Percentiles rank a stretch among this genome's conserved stretches.
Conservation (phyloP, 2,888 invertebrate species). For the Tachina grossa region DNA sequence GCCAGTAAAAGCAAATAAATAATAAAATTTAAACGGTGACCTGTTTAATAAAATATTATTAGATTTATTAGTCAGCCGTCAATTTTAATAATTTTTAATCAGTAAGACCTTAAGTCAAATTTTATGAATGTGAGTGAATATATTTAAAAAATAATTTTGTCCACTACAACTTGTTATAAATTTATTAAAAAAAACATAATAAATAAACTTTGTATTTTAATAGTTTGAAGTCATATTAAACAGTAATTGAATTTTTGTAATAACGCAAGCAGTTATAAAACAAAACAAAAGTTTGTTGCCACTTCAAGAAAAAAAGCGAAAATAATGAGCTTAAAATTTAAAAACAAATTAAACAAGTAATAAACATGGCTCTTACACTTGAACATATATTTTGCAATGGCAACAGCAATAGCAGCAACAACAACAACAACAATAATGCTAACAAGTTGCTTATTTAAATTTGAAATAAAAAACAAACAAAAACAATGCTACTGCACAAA, state of each 20-base stretch:
- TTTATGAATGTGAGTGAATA: too few species aligned
- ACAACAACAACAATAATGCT: conserved; percentile 9
- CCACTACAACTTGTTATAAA: too few species aligned
- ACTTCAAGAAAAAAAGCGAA: conserved; percentile 41
- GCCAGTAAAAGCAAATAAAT: too few species aligned
- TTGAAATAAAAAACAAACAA: conserved; percentile 54
- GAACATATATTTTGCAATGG: conserved; percentile 12
- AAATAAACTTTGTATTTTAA: conserved; percentile 10
- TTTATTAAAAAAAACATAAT: background rate
- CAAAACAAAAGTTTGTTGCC: conserved; percentile 57
- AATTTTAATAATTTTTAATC: too few species aligned
- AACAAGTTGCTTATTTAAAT: conserved; percentile 56
- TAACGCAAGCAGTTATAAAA: background rate
- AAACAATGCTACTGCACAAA: conserved; percentile 28
- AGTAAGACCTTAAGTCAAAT: too few species aligned
- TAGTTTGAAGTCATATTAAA: conserved; percentile 22
- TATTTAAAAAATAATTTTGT: too few species aligned
- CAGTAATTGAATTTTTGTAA: conserved; percentile 23
- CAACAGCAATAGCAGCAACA: background rate
- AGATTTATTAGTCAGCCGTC: too few species aligned
- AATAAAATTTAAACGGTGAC: too few species aligned
- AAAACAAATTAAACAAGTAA: conserved; percentile 1
- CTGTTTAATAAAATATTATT: too few species aligned
- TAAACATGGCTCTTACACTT: conserved; percentile 15
- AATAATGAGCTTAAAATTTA: conserved; percentile 33